These are phyloP conservation scores for Colletes latitarsis DNA, from an alignment of 1,140 invertebrate genomes.

Conservation along the genomic window DNA sequence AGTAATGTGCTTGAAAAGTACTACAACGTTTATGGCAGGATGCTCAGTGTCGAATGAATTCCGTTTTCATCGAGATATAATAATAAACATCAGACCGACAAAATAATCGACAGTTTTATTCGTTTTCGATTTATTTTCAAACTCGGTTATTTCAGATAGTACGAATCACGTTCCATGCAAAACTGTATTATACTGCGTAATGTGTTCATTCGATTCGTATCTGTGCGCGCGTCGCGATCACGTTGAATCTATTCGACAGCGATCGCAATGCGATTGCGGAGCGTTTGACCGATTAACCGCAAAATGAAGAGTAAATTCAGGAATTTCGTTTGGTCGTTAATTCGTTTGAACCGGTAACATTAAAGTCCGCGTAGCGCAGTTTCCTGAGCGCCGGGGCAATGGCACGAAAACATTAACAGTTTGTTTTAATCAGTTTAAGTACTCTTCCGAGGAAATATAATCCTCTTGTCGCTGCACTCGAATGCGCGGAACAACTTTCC, in stretches of 20 bases:
- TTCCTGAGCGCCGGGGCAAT: no score
- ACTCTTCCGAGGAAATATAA: background rate
- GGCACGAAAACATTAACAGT: constrained; percentile 2
- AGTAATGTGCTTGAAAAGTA: no score
- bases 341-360: background rate
- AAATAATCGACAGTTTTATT: background rate
- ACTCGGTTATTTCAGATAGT: background rate
- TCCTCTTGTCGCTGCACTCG: background rate
- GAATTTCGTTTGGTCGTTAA: background rate
- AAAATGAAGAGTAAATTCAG: constrained; percentile 10
- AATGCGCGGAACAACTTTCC: background rate
- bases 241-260: background rate
- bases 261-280: background rate
- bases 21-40: no score
- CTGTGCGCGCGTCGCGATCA: background rate
- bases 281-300: background rate
- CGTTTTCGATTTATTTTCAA: background rate
- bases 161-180: background rate
- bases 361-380: background rate
- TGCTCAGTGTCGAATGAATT: no score
- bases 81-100: no score
- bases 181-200: background rate
- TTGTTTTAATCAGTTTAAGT: constrained; percentile 25
- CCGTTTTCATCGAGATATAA: no score
- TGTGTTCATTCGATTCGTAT: background rate